Evolutionary conservation across 2,888 invertebrate genomes (phyloP), one percentile per base, ranked within the genome.

Genomic region (Cantharis flavilabris): DNA sequence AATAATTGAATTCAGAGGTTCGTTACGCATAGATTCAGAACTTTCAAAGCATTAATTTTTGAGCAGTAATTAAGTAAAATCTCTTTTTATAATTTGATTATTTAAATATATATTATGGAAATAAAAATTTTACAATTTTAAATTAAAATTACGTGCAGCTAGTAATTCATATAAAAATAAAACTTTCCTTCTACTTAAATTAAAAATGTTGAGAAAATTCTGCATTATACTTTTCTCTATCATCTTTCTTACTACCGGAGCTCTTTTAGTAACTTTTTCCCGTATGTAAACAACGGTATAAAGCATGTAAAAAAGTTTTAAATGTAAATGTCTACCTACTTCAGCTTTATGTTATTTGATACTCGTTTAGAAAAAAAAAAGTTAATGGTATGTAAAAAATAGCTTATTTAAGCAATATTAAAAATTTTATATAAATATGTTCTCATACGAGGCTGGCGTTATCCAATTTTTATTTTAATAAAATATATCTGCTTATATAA

Each of bases 261-360:
- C 49, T 49, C 33, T 49, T 49, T 49, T 49, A 49, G n/a, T 49
- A 49, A 49, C 20, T 16, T 49, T n/a, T 18, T 18, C 70, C 10
- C 63, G 20, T 20, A 26, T 64, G 63, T 71, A 71, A 72, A 72
- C 72, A 72, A 28, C 30, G 9, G 18, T 30, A 72, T 72, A 72
- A 72, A 72, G 30, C 64, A 65, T 26, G 14, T 16, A 26, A 13
- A 33, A 72, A 72, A 69, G 11, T 73, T 65, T 23, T 69, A 23
- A 73, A 69, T 73, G 49, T 62, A 69, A 73, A 73, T 26, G 26
- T 20, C 67, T 26, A 65, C 67, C 62, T 67, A 33, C 49, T 23
- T 67, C 23, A 73, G 23, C 20, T 67, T 33, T 49, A 67, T 73
- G 33, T 67, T 73, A 73, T 73, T 73, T 49, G 69, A 73, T 26